phyloP scores from a whole-genome alignment of 2,113 vertebrate species.

The Phoxinus phoxinus region DNA sequence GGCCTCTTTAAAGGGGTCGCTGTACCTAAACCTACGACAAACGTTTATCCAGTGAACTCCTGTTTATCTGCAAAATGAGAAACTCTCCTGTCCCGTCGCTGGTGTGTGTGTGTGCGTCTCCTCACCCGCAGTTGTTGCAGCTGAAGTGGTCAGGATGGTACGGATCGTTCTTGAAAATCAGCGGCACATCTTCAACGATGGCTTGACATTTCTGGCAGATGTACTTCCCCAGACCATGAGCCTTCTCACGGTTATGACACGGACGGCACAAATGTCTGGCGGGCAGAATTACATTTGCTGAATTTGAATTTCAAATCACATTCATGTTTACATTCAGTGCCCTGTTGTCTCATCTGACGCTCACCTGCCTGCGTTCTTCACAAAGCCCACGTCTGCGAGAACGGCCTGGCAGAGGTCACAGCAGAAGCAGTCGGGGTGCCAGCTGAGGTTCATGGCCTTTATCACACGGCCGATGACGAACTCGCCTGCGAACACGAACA shows the following conservation, averaged over 20 bases:
- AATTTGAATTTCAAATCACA: background rate
- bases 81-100: background rate
- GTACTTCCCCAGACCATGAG: constrained; percentile 93
- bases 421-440: constrained; percentile 97
- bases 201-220: constrained; percentile 98
- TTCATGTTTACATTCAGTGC: background rate
- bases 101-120: background rate
- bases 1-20: no score
- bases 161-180: constrained; percentile 97
- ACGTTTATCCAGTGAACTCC: background rate
- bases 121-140: constrained; percentile 96
- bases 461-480: constrained; percentile 98
- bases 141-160: constrained; percentile 99
- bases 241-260: constrained; percentile 95
- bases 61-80: background rate
- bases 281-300: background rate
- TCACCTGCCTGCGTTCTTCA: constrained; percentile 96
- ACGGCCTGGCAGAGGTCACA: constrained; percentile 92
- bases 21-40: background rate
- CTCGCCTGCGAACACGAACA: constrained; percentile 79
- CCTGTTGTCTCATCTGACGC: background rate
- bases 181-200: constrained; percentile 93
- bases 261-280: constrained; percentile 93
- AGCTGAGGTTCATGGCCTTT: constrained; percentile 99
- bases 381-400: constrained; percentile 95